Conservation (phyloP, 2,113 vertebrate species). For the Cynopterus brachyotis region DNA sequence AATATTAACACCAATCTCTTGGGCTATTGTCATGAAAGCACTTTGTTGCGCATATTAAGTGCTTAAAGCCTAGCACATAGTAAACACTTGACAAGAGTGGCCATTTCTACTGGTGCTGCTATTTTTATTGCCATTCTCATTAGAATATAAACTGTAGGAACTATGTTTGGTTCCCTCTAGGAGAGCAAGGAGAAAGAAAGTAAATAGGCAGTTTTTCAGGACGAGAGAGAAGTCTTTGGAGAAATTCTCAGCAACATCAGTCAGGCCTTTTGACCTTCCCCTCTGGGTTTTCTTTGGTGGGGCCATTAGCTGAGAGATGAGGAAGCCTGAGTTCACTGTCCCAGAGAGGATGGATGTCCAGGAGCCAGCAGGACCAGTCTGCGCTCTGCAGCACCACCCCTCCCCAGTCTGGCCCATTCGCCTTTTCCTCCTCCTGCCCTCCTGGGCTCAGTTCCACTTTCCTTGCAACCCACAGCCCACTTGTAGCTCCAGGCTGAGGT, state of each 20-base stretch:
- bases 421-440: neutral
- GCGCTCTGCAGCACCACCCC: neutral
- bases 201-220: neutral
- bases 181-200: neutral
- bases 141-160: neutral
- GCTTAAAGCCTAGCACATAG: neutral
- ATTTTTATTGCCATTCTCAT: neutral
- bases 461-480: neutral
- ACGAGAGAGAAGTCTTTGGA: neutral
- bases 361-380: neutral
- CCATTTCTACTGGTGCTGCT: neutral
- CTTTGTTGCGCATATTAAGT: fast-evolving
- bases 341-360: neutral
- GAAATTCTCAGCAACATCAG: neutral
- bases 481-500: neutral
- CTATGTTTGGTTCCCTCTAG: neutral
- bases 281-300: neutral
- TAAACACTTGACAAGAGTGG: neutral
- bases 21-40: neutral
- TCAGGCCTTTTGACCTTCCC: too few species aligned
- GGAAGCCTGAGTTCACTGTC: neutral
- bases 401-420: fast-evolving
- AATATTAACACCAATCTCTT: neutral
- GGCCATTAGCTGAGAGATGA: neutral
- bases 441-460: neutral